These are phyloP conservation scores for Aphelenchoides fujianensis DNA, from an alignment of 1,140 invertebrate genomes.

Conservation along the genomic window DNA sequence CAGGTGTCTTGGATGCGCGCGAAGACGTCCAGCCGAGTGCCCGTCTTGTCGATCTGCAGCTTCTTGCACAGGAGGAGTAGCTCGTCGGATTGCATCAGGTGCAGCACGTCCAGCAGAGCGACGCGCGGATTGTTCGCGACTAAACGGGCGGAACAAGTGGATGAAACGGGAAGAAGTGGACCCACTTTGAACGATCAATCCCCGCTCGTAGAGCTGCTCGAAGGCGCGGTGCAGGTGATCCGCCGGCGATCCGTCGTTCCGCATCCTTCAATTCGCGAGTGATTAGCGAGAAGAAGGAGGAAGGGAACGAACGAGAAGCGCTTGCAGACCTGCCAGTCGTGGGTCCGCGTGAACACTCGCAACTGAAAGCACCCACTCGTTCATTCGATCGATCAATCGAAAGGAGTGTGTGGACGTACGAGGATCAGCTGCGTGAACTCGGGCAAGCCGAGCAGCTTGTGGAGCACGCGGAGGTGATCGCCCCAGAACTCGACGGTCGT, in stretches of 20 bases:
- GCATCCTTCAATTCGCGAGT: too few species aligned
- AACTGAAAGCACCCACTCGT: too few species aligned
- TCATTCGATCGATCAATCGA: too few species aligned
- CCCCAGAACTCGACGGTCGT: slow-evolving; percentile 26
- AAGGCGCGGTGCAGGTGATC: slow-evolving; percentile 19
- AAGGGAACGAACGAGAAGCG: too few species aligned
- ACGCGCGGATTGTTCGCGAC: slow-evolving; percentile 15
- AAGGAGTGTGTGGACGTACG: too few species aligned
- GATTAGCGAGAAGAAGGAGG: too few species aligned
- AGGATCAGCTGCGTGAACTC: slow-evolving; percentile 29
- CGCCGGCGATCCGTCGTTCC: background rate
- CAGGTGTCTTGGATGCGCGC: background rate
- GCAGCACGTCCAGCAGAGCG: slow-evolving; percentile 2
- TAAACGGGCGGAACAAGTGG: too few species aligned
- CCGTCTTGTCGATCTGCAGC: slow-evolving; percentile 20
- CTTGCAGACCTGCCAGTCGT: slow-evolving; percentile 24
- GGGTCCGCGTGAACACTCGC: slow-evolving; percentile 22
- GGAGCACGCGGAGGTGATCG: slow-evolving; percentile 25
- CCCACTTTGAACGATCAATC: too few species aligned
- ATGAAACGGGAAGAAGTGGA: too few species aligned
- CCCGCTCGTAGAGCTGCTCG: slow-evolving; percentile 17
- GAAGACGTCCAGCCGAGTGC: background rate
- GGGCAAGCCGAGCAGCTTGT: slow-evolving; percentile 19
- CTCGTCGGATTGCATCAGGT: slow-evolving; percentile 24
- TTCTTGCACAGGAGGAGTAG: slow-evolving; percentile 24